A percentile compares a stretch with the other conserved stretches of the same genome.
phyloP scores from a whole-genome alignment of 2,888 invertebrate genomes.

The Ophion slaviceki region DNA sequence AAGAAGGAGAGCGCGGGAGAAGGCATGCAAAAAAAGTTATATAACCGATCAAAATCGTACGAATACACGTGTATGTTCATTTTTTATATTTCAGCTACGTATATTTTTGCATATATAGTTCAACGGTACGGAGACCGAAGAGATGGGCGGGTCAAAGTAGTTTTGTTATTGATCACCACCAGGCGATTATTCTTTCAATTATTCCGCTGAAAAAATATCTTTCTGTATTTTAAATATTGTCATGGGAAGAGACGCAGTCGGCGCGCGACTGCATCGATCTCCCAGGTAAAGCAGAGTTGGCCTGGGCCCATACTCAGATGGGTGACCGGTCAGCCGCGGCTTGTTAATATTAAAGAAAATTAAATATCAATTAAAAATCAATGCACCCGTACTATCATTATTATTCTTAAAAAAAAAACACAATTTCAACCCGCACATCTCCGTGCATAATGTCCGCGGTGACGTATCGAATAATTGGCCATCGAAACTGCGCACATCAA shows the following conservation, averaged over 20 bases:
- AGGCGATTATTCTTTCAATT: background rate
- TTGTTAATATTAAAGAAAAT: background rate
- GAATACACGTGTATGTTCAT: constrained; percentile 69
- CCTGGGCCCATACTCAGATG: background rate
- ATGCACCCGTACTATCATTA: background rate
- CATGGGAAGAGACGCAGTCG: no score
- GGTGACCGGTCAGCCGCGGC: background rate
- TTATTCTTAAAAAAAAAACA: background rate
- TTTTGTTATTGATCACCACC: background rate
- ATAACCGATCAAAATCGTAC: constrained; percentile 81
- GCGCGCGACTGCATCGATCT: no score
- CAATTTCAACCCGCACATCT: background rate
- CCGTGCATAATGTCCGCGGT: background rate
- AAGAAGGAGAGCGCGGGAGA: constrained; percentile 88
- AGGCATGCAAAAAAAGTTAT: constrained; percentile 87
- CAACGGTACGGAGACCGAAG: background rate
- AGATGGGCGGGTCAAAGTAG: background rate
- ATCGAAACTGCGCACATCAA: background rate
- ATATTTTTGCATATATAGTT: constrained; percentile 16
- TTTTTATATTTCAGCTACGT: constrained; percentile 48
- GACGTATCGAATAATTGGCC: background rate
- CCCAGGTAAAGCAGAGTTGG: no score
- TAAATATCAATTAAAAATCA: background rate
- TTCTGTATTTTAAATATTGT: no score
- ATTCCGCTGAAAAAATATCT: background rate